Evolutionary conservation across 2,888 invertebrate genomes (phyloP).

Genomic region (Andrena chrysosceles): DNA sequence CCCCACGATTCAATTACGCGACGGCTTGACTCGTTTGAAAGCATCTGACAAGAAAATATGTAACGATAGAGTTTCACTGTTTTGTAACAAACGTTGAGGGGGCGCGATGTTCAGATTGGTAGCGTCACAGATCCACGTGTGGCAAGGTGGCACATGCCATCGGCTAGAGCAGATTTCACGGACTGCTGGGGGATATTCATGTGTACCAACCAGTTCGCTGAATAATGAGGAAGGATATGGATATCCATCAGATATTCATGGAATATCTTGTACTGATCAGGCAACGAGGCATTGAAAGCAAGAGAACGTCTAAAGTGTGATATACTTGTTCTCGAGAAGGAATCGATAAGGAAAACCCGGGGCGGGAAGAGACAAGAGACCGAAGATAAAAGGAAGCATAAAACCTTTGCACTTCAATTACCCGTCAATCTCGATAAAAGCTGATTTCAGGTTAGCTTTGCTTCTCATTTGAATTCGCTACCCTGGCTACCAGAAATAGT

Average conservation of each 20-base stretch:
- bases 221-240: constrained; percentile 29
- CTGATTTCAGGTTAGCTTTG: constrained; percentile 15
- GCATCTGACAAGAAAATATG: too few species aligned
- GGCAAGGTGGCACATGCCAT: too few species aligned
- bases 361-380: constrained; percentile 22
- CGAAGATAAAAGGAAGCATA: constrained; percentile 42
- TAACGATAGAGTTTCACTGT: too few species aligned
- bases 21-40: too few species aligned
- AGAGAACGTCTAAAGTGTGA: constrained; percentile 25
- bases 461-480: constrained; percentile 35
- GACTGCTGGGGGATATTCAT: constrained; percentile 26
- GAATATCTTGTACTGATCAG: constrained; percentile 41
- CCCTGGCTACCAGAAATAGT: neutral
- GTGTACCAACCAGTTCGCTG: neutral
- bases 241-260: constrained; percentile 45
- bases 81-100: neutral
- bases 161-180: neutral
- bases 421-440: constrained; percentile 50
- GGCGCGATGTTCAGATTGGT: neutral
- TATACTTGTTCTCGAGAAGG: constrained; percentile 19
- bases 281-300: constrained; percentile 15
- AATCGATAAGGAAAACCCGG: constrained; percentile 40
- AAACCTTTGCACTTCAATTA: constrained; percentile 46
- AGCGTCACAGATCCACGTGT: neutral
- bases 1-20: too few species aligned